Base-by-base conservation (phyloP, 2,797 vertebrate genomes). In the Amphiprion clarkii region DNA sequence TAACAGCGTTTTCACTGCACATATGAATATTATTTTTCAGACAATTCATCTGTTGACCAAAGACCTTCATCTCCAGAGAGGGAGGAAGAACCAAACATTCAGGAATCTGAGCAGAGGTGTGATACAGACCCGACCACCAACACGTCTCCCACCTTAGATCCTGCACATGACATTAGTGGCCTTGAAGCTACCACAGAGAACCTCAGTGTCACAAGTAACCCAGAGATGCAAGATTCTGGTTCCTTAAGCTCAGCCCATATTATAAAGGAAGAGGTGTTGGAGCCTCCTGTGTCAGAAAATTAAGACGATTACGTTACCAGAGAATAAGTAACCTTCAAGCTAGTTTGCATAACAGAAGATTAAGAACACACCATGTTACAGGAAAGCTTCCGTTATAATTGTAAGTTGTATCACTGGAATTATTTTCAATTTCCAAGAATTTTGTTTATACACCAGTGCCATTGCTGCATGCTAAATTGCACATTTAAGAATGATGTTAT, bases 381-480 rank as follows among this genome's bases (percentile, higher is more conserved):
- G 21, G 76, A 63, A 62, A 61, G 67, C 66, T 77, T 74, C 31
- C 25, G 8, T 74, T 74, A 60, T 57, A 25, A 80, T 71, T 81
- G 42, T 52, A 81, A 72, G 73, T 81, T 71, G 23, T 39, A 65
- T 75, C 80, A 79, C 80, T 88, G 87, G 73, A 77, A 29, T 33
- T 31, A 10, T 53, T 71, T 78, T 78, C 78, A 0, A 44, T 63
- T 84, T 75, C 4, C 7, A 27, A 60, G 3, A 23, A 13, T 69
- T 88, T 86, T 67, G 19, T 84, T 79, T 67, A 25, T 57, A 67
- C 36, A 17, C 54, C 52, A 49, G 69, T 74, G 57, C 40, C 79
- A 66, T 57, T 75, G 64, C 86, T 86, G 83, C 80, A 92, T 87
- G 84, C 65, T 63, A 36, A 77, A 62, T 86, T 92, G 87, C 90